Conservation (phyloP, 2,797 vertebrate genomes). For the Percopsis omiscomaycus region DNA sequence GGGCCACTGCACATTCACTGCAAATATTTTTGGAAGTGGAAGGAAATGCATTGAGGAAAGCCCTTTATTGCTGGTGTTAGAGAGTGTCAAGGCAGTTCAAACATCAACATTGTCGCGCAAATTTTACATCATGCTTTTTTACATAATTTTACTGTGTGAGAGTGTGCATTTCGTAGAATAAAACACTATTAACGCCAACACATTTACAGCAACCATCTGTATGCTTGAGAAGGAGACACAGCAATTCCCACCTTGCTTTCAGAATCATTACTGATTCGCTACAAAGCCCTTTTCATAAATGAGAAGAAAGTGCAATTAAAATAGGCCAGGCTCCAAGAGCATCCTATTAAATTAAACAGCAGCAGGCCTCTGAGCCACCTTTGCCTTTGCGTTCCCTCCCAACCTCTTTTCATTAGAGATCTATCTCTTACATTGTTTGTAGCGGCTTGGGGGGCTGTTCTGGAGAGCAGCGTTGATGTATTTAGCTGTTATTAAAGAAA, state of each 20-base stretch:
- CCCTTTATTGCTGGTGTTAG: too few species aligned
- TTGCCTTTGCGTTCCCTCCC: constrained; percentile 71
- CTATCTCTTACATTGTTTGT: constrained; percentile 69
- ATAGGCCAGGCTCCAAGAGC: constrained; percentile 62
- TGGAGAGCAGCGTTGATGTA: constrained; percentile 65
- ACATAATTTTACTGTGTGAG: too few species aligned
- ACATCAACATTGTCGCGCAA: too few species aligned
- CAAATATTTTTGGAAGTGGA: too few species aligned
- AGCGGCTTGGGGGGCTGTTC: constrained; percentile 58
- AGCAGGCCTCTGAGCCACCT: constrained; percentile 70
- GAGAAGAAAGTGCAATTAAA: constrained; percentile 73
- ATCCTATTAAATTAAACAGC: constrained; percentile 75
- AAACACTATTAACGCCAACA: constrained; percentile 36
- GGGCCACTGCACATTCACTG: too few species aligned
- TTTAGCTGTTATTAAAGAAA: constrained; percentile 72
- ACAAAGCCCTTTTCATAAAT: constrained; percentile 67
- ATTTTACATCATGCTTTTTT: too few species aligned
- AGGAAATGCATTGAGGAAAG: too few species aligned
- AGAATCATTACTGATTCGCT: constrained; percentile 59
- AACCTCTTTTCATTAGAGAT: constrained; percentile 78
- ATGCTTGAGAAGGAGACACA: constrained; percentile 37
- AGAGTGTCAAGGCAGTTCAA: too few species aligned
- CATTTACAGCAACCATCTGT: constrained; percentile 50
- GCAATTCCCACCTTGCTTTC: constrained; percentile 55
- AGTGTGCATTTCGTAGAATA: constrained; percentile 2